Base-by-base conservation (phyloP, 1,140 invertebrate genomes). In the Harlomillsia oculata region DNA sequence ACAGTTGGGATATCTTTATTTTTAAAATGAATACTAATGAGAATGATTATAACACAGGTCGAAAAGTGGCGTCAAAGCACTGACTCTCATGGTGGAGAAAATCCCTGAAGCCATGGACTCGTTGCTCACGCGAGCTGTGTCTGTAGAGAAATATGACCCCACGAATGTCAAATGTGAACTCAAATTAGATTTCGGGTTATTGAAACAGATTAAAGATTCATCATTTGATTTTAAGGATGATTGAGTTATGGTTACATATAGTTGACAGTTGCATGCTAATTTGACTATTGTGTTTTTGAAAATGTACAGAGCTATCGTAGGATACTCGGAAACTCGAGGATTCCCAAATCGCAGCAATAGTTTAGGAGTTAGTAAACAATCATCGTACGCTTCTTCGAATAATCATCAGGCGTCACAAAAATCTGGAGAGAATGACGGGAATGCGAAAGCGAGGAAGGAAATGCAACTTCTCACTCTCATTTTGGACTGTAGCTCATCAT, bases 91-190 rank as follows among this genome's bases (percentile, higher is more conserved):
- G 36, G 80, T 86, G 9, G 78, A 85, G 13, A 76, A 85, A 59
- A 87, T 85, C 0, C 85, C 86, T 0, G 84, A 88, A 54, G 82
- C 86, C 0, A 65, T 65, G 64, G 64, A 65, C 14, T 53, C 51
- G 43, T 45, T 65, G 29, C 74, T 89, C n/a, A 80, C 84, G 74
- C 55, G 67, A 51, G 83, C 85, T 49, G 71, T 85, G 14, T 29
- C 57, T n/a, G 49, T 65, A n/a, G 70, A 77, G 3, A 82, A 84
- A 60, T 76, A 89, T 21, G 85, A 88, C 65, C 76, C 80, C 36
- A 80, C 83, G 0, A 85, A 89, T 56, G 80, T 86, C 0, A 86
- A 89, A 67, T 89, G 86, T 58, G 85, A 88, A 67, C 72, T 88
- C 1, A 83, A 83, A 68, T 65, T 88, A 30, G 84, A 88, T 70